Conservation (phyloP, 2,113 vertebrate genomes). For the Caretta caretta region DNA sequence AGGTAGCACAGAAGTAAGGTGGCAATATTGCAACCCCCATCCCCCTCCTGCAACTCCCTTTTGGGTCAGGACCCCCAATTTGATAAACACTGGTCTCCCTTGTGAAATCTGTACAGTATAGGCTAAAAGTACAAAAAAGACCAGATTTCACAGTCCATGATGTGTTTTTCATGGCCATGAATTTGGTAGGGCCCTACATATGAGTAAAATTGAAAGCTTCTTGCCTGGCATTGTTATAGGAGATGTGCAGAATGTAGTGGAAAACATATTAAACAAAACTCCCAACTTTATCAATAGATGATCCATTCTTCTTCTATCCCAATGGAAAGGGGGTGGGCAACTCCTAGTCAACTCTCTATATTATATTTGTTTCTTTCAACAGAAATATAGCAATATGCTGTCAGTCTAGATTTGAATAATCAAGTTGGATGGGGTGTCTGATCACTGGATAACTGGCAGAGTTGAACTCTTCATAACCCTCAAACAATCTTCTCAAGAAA, state of each 20-base stretch:
- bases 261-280: neutral
- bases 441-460: neutral
- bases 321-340: no score
- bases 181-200: neutral
- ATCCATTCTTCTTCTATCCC: neutral
- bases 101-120: no score
- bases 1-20: no score
- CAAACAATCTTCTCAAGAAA: no score
- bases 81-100: no score
- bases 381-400: neutral
- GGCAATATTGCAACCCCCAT: no score
- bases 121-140: no score
- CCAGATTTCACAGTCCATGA: no score
- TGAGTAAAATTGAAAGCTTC: neutral
- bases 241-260: neutral
- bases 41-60: fast-evolving
- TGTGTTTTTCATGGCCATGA: no score
- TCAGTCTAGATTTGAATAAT: neutral
- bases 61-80: no score
- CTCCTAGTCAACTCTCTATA: neutral
- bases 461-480: neutral
- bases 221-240: neutral
- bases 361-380: neutral
- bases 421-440: neutral
- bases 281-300: neutral